These are phyloP conservation scores for Eleginops maclovinus DNA, from an alignment of 2,113 vertebrate species.

Conservation along the genomic window DNA sequence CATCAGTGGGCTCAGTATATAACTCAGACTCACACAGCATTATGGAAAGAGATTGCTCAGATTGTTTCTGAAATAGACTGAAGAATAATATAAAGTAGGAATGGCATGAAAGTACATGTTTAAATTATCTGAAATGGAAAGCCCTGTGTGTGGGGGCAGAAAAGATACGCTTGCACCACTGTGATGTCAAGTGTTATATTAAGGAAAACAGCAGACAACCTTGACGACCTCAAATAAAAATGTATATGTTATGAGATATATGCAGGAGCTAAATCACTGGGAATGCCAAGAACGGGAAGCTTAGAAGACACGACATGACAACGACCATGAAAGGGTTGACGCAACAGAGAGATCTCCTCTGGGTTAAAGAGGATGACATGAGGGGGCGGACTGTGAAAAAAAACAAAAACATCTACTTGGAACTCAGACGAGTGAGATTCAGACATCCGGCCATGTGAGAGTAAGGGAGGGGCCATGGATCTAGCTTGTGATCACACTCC, in stretches of 20 bases:
- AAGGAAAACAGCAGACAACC: slow-evolving; percentile 55
- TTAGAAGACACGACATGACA: slow-evolving; percentile 54
- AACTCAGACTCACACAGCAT: slow-evolving; percentile 48
- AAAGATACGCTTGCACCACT: slow-evolving; percentile 54
- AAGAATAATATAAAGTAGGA: slow-evolving; percentile 34
- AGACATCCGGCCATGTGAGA: slow-evolving; percentile 35
- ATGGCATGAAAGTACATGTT: slow-evolving; percentile 52
- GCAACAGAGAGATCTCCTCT: slow-evolving; percentile 66
- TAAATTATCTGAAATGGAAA: slow-evolving; percentile 59
- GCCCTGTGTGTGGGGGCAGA: slow-evolving; percentile 38
- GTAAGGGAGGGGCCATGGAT: slow-evolving; percentile 26
- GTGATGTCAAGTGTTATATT: slow-evolving; percentile 56
- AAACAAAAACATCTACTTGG: slow-evolving; percentile 42
- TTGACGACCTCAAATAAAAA: slow-evolving; percentile 52
- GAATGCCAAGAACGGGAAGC: slow-evolving; percentile 36
- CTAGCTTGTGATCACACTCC: slow-evolving; percentile 40
- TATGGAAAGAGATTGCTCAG: slow-evolving; percentile 32
- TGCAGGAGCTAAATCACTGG: slow-evolving; percentile 46
- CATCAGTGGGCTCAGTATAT: slow-evolving; percentile 44
- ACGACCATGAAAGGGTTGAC: slow-evolving; percentile 68
- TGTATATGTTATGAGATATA: slow-evolving; percentile 23
- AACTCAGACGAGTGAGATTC: slow-evolving; percentile 69
- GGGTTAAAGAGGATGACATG: slow-evolving; percentile 59
- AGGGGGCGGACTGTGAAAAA: slow-evolving; percentile 40
- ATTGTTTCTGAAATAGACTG: slow-evolving; percentile 18